Evolutionary conservation across 2,113 vertebrate species (phyloP).

Genomic region (Gobius niger): DNA sequence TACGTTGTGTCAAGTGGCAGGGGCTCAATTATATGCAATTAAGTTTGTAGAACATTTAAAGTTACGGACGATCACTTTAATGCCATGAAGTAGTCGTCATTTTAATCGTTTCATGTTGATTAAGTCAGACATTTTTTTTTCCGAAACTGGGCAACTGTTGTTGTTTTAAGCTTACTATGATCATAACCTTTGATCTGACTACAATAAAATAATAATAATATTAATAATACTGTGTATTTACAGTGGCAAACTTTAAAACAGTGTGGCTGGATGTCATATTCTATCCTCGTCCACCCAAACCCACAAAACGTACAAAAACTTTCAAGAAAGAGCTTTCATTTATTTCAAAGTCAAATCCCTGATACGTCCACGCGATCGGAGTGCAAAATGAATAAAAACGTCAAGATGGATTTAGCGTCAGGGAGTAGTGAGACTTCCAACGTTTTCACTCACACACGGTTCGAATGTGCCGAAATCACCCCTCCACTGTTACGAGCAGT

Average conservation of each 20-base stretch:
- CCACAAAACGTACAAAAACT: neutral
- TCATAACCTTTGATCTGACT: too few species aligned
- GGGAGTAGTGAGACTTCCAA: neutral
- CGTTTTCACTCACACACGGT: neutral
- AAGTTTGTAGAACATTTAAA: too few species aligned
- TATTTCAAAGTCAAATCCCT: slow-evolving; percentile 3
- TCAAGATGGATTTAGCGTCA: neutral
- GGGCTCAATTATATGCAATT: too few species aligned
- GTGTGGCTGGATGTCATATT: neutral
- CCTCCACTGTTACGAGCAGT: neutral
- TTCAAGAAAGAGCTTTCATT: neutral
- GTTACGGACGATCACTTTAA: too few species aligned
- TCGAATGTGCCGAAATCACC: neutral
- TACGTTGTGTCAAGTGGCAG: too few species aligned
- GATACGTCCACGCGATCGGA: neutral
- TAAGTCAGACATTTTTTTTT: too few species aligned
- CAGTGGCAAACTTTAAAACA: neutral
- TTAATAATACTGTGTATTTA: too few species aligned
- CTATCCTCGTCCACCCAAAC: neutral
- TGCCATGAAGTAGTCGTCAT: too few species aligned
- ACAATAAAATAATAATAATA: too few species aligned
- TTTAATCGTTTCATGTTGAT: too few species aligned
- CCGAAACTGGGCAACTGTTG: too few species aligned
- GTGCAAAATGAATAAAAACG: neutral
- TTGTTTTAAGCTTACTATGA: too few species aligned